These are phyloP conservation scores for Eupithecia subumbrata DNA, from an alignment of 2,888 invertebrate genomes.

Conservation along the genomic window DNA sequence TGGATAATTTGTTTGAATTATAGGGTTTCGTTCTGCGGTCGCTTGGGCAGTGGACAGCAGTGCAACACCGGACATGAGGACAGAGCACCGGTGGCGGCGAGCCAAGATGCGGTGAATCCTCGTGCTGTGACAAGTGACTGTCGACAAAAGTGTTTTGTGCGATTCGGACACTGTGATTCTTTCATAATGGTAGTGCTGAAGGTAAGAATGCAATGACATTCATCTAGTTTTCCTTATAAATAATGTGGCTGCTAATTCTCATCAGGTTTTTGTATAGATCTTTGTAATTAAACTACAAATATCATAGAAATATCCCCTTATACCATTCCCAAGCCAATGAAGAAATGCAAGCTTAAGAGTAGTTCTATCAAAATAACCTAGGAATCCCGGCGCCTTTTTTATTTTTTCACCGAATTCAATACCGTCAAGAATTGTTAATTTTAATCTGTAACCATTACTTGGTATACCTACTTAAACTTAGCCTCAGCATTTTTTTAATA, in stretches of 20 bases:
- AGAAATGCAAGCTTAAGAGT: too few species aligned
- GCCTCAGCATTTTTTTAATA: too few species aligned
- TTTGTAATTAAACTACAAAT: neutral
- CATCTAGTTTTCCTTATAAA: neutral
- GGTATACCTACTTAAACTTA: too few species aligned
- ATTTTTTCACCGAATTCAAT: neutral
- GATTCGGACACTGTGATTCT: slow-evolving; percentile 46
- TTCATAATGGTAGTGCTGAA: slow-evolving; percentile 62
- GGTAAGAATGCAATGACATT: slow-evolving; percentile 52
- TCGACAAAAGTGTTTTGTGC: slow-evolving; percentile 55
- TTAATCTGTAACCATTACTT: neutral
- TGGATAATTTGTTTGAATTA: slow-evolving; percentile 73
- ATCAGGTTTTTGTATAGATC: neutral
- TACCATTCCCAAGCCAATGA: too few species aligned
- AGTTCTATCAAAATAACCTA: neutral
- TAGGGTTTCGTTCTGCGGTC: slow-evolving; percentile 76
- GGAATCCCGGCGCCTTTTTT: neutral
- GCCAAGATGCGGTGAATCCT: slow-evolving; percentile 60
- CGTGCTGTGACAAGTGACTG: slow-evolving; percentile 54
- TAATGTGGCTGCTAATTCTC: neutral
- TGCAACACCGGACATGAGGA: slow-evolving; percentile 66
- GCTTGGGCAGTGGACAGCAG: slow-evolving; percentile 55
- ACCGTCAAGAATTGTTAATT: too few species aligned
- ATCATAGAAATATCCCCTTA: neutral
- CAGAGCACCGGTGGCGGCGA: slow-evolving; percentile 50